A percentile compares a stretch with the other conserved stretches of the same genome.
Evolutionary conservation across 2,888 invertebrate genomes (phyloP).

Genomic region (Sminthurinus aureus): DNA sequence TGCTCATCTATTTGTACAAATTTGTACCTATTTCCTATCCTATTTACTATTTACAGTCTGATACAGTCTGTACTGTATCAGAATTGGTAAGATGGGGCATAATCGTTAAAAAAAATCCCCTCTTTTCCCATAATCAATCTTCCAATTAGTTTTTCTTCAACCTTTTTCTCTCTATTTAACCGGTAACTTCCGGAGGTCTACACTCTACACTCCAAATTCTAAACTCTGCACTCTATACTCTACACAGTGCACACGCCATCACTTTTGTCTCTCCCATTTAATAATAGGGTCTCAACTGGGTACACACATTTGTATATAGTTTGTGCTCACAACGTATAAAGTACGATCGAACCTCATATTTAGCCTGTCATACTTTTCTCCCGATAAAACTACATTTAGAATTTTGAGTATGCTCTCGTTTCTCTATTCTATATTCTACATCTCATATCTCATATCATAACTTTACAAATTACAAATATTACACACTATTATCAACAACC

Average conservation of each 20-base stretch:
- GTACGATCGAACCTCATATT: constrained; percentile 25
- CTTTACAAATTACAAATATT: background rate
- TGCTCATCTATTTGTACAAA: too few species aligned
- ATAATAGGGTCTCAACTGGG: constrained; percentile 21
- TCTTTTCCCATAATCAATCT: constrained; percentile 30
- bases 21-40: background rate
- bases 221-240: too few species aligned
- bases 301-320: too few species aligned
- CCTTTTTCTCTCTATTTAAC: constrained; percentile 21
- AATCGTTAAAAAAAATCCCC: background rate
- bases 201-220: too few species aligned
- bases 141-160: constrained; percentile 34
- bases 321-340: too few species aligned
- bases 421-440: too few species aligned
- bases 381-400: background rate
- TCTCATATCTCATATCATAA: background rate
- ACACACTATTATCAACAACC: too few species aligned
- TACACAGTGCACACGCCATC: constrained; percentile 11
- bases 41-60: too few species aligned
- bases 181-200: constrained; percentile 33
- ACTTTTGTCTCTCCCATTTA: constrained; percentile 23
- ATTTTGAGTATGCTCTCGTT: background rate
- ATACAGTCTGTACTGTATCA: background rate
- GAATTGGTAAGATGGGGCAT: background rate
- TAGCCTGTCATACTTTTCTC: constrained; percentile 39